phyloP scores from a whole-genome alignment of 2,888 invertebrate genomes.

The Himalopsyche tibetana region DNA sequence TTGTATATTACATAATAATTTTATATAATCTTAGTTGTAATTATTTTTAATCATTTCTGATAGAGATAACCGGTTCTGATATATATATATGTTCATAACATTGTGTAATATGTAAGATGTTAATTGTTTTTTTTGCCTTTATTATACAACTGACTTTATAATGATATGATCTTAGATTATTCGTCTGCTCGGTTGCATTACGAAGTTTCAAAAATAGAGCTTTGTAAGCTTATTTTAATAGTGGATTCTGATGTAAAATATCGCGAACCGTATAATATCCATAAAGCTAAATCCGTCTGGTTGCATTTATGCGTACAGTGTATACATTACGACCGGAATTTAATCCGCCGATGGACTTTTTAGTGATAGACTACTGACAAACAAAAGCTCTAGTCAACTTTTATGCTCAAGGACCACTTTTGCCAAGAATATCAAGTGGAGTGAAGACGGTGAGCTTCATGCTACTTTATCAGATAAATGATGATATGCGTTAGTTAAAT shows the following conservation, averaged over 20 bases:
- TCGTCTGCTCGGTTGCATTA: not conserved
- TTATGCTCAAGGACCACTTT: not conserved
- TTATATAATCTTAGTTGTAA: too few species aligned
- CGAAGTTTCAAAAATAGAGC: not conserved
- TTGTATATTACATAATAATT: too few species aligned
- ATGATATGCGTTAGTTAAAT: too few species aligned
- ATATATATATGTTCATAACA: too few species aligned
- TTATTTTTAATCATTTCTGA: too few species aligned
- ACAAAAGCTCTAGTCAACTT: not conserved
- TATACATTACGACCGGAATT: constrained; percentile 27
- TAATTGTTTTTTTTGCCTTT: too few species aligned
- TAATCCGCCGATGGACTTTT: constrained; percentile 45
- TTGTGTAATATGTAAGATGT: too few species aligned
- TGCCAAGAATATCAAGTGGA: too few species aligned
- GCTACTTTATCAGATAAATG: too few species aligned
- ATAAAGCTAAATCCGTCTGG: constrained; percentile 14
- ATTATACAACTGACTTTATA: too few species aligned
- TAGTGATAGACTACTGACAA: constrained; percentile 12
- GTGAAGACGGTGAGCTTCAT: too few species aligned
- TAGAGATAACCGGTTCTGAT: too few species aligned
- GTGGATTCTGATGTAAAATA: not conserved
- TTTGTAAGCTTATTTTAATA: constrained; percentile 7
- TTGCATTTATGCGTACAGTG: constrained; percentile 20
- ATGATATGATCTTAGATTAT: not conserved
- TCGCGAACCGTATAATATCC: not conserved